Evolutionary conservation across 1,140 invertebrate species (phyloP), one percentile per base, ranked within the genome.

Genomic region (Drosophila orosa): DNA sequence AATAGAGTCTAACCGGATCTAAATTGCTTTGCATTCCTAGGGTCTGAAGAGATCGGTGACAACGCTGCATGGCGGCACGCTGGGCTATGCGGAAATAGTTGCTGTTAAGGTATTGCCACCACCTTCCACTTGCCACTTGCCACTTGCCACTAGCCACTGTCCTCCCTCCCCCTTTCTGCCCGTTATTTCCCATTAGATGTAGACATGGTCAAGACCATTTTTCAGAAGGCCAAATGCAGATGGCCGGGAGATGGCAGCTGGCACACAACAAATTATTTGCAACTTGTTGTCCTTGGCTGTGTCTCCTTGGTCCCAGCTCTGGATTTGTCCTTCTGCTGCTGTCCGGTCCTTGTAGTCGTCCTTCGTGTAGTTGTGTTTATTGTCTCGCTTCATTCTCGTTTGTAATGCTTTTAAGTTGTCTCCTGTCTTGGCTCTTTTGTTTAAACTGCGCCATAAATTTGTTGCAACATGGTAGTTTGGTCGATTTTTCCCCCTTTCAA

Each of bases 21-120:
- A 85, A 86, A 81, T 59, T 74, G 74, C 73, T 71, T 48, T 54
- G 74, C 60, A 77, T 73, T 74, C 68, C 55, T 94, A 95, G 95
- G 97, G 97, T 92, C 95, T 98, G 93, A 98, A 98, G 94, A 94
- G 97, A 93, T 98, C 97, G 79, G 97, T 98, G 93, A 98, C 97
- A 82, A 97, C 96, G 77, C 94, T 97, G 83, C 94, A 96, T 91
- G 96, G 96, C 90, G 96, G 96, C 81, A 96, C 96, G 71, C 94
- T 97, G 91, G 96, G 96, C 91, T 97, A 96, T 93, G 97, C 97
- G 75, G 97, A 98, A 95, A 97, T 98, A 93, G 97, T 98, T 93
- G 97, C 97, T 92, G 96, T 98, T 80, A 98, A 98, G 97, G 97
- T 98, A 94, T 80, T 81, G 74, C 67, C 67, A 65, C 66, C 67